Evolutionary conservation across 2,797 vertebrate species (phyloP).

Genomic region (Coreius guichenoti): DNA sequence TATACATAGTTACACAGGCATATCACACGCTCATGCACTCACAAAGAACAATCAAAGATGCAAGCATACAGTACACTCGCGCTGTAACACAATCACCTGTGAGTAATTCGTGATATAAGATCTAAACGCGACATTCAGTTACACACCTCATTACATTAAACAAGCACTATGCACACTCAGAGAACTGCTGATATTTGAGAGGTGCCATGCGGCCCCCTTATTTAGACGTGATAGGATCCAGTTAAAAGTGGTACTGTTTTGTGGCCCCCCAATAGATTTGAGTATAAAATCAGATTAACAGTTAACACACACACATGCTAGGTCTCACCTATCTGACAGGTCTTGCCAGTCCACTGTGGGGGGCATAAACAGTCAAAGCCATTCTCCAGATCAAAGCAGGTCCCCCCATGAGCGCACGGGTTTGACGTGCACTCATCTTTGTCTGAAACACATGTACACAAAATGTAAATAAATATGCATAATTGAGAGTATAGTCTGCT

Average conservation of each 20-base stretch:
- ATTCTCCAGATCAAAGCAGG: slow-evolving; percentile 90
- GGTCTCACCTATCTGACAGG: slow-evolving; percentile 90
- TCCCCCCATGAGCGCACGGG: slow-evolving; percentile 90
- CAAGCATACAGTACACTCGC: background rate
- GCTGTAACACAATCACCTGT: slow-evolving; percentile 22
- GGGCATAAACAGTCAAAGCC: slow-evolving; percentile 92
- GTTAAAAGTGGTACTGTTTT: background rate
- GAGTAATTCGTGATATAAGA: slow-evolving; percentile 22
- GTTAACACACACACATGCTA: slow-evolving; percentile 6
- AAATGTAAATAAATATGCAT: background rate
- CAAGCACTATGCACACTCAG: slow-evolving; percentile 47
- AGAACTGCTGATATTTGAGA: slow-evolving; percentile 32
- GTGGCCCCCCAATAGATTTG: background rate
- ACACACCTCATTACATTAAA: slow-evolving; percentile 53
- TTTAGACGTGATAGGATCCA: slow-evolving; percentile 14
- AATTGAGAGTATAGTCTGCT: background rate
- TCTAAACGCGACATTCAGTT: slow-evolving; percentile 38
- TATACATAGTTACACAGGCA: slow-evolving; percentile 11
- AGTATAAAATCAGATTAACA: background rate
- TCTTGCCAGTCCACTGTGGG: slow-evolving; percentile 90
- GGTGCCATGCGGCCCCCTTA: background rate
- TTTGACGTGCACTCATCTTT: slow-evolving; percentile 89
- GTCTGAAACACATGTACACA: slow-evolving; percentile 77
- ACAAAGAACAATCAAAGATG: slow-evolving; percentile 10
- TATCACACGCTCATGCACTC: slow-evolving; percentile 40